Conservation (phyloP, 2,888 invertebrate species). For the Eremobia ochroleuca region DNA sequence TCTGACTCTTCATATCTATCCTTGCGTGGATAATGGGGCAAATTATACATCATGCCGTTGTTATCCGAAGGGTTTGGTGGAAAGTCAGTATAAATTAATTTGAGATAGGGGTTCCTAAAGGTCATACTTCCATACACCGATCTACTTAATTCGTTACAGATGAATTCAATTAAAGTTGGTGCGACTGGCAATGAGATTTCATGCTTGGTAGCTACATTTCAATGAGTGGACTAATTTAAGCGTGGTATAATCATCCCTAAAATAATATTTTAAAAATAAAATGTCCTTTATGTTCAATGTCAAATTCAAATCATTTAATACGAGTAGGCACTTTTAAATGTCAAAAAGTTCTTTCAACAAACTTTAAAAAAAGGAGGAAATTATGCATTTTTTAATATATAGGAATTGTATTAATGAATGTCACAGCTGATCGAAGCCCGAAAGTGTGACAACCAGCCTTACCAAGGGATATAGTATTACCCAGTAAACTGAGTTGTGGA, state of each 20-base stretch:
- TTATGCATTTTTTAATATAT: background rate
- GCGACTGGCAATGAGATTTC: background rate
- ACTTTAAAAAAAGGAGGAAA: background rate
- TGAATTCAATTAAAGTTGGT: constrained; percentile 28
- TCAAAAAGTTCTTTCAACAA: background rate
- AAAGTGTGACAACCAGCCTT: background rate
- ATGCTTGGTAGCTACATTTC: too few relatives aligned
- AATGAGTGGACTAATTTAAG: background rate
- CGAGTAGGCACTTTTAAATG: background rate
- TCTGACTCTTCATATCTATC: constrained; percentile 36
- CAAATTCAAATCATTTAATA: too few relatives aligned
- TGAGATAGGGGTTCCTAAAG: constrained; percentile 22
- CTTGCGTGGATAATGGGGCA: constrained; percentile 34
- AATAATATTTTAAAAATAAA: background rate
- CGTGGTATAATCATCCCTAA: background rate
- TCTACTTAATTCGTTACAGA: background rate
- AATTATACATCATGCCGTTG: constrained; percentile 39
- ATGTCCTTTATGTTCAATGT: background rate
- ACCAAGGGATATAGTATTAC: background rate
- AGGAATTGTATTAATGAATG: background rate
- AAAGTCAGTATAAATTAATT: constrained; percentile 44
- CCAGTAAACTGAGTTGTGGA: background rate
- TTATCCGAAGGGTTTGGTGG: constrained; percentile 29
- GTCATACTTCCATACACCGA: constrained; percentile 32
- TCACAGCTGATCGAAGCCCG: background rate